phyloP scores from a whole-genome alignment of 2,888 invertebrate species.

The Odontocolon sp. region DNA sequence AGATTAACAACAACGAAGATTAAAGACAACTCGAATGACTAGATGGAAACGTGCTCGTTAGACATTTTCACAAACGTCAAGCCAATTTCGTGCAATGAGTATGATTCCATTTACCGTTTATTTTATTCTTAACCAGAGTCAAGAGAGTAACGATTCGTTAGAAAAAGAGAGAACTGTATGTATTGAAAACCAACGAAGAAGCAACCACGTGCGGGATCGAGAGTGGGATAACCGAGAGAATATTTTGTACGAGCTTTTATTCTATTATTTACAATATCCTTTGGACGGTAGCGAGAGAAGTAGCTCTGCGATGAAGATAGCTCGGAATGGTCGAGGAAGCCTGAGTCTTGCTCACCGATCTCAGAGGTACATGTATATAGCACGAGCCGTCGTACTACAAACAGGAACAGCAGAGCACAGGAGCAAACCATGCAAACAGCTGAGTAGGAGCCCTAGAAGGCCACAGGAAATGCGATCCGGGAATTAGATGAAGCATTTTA shows the following conservation, averaged over 20 bases:
- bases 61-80: no score
- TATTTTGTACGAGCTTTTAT: slow-evolving; percentile 40
- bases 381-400: neutral
- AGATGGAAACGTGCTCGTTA: neutral
- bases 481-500: slow-evolving; percentile 66
- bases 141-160: no score
- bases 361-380: neutral
- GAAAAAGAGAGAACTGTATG: no score
- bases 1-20: neutral
- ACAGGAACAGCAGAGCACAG: neutral
- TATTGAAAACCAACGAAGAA: neutral
- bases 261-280: slow-evolving; percentile 50
- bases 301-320: slow-evolving; percentile 55
- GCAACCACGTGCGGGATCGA: slow-evolving; percentile 34
- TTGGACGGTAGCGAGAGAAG: slow-evolving; percentile 49
- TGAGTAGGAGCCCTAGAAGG: slow-evolving; percentile 63
- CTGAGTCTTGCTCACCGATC: neutral
- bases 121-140: no score
- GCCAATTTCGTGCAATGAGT: no score
- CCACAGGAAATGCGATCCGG: slow-evolving; percentile 63
- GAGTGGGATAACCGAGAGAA: slow-evolving; percentile 36
- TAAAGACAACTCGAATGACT: neutral
- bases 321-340: slow-evolving; percentile 37
- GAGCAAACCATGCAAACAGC: slow-evolving; percentile 29
- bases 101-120: no score